phyloP scores from a whole-genome alignment of 2,888 invertebrate species.

The Hermodice carunculata region DNA sequence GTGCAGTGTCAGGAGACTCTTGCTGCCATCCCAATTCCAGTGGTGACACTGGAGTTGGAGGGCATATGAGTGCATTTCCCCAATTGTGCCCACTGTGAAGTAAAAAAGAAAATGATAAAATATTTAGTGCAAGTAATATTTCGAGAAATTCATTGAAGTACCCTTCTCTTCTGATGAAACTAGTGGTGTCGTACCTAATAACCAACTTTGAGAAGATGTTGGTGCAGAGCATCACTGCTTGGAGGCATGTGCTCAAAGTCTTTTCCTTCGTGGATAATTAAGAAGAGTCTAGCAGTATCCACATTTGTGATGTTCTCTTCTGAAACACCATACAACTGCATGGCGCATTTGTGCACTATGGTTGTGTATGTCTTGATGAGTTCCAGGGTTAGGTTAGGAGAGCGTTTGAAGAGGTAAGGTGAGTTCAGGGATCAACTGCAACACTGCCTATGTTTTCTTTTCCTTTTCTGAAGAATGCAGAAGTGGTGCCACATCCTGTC shows the following conservation, averaged over 20 bases:
- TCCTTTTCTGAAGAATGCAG: conserved; percentile 23
- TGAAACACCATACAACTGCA: neutral
- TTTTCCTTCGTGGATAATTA: conserved; percentile 21
- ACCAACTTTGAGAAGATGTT: conserved; percentile 22
- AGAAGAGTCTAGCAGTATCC: conserved; percentile 13
- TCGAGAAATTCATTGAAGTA: neutral
- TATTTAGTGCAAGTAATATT: neutral
- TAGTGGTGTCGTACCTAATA: conserved; percentile 11
- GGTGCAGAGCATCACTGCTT: conserved; percentile 22
- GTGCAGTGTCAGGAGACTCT: no score
- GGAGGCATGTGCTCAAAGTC: conserved; percentile 24
- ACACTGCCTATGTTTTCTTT: conserved; percentile 23
- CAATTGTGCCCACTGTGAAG: conserved; percentile 16
- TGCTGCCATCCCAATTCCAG: no score
- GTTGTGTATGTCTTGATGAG: neutral
- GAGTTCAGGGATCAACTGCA: neutral
- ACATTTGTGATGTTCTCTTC: conserved; percentile 16
- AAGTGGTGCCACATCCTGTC: conserved; percentile 31
- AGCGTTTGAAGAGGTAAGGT: conserved; percentile 6
- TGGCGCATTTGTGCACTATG: neutral
- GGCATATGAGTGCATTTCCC: no score
- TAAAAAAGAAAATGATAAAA: neutral
- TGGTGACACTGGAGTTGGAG: no score
- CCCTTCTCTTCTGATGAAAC: neutral
- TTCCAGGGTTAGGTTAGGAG: neutral